These are phyloP conservation scores for Matsumurasca onukii DNA, from an alignment of 1,140 invertebrate genomes.

Conservation along the genomic window DNA sequence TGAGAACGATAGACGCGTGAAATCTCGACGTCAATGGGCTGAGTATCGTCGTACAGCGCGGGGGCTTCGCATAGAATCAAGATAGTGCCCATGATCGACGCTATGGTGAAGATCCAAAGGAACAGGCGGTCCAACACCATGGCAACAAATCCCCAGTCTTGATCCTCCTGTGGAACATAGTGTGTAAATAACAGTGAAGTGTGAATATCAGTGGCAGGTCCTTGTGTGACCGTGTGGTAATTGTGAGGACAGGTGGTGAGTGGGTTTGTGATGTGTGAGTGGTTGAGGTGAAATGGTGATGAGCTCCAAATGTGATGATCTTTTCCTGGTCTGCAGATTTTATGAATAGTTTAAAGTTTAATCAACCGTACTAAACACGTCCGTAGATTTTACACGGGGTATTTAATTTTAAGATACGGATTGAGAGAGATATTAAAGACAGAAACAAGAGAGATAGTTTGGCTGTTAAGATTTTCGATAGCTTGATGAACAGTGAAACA, in stretches of 20 bases:
- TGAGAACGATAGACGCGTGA: conserved; percentile 61
- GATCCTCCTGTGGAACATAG: conserved; percentile 73
- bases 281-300: background rate
- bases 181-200: background rate
- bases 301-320: background rate
- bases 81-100: conserved; percentile 86
- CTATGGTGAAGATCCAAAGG: conserved; percentile 92
- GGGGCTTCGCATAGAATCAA: conserved; percentile 88
- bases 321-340: background rate
- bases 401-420: background rate
- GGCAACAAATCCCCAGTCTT: conserved; percentile 99
- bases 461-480: background rate
- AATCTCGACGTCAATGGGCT: conserved; percentile 84
- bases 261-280: background rate
- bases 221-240: background rate
- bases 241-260: background rate
- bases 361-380: background rate
- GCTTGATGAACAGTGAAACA: background rate
- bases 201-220: background rate
- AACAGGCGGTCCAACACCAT: conserved; percentile 98
- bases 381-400: background rate
- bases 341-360: background rate
- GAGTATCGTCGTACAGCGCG: conserved; percentile 84
- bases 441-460: background rate
- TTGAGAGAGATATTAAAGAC: background rate